Conservation (phyloP, 1,140 invertebrate species). For the Drosophila pseudoobscura region DNA sequence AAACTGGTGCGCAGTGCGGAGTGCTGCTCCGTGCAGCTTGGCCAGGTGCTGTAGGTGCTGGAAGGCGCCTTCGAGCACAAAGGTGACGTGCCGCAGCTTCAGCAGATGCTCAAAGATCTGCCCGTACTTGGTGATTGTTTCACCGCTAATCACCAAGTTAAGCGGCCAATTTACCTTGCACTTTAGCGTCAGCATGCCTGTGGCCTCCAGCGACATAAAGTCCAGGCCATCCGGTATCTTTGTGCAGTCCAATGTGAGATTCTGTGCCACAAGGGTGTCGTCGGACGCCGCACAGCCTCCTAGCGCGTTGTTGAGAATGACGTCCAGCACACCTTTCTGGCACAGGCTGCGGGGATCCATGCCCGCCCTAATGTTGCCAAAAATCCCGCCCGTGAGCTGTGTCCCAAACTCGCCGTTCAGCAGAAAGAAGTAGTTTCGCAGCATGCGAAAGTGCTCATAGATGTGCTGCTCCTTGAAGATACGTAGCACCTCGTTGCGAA, state of each 20-base stretch:
- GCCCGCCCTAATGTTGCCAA: slow-evolving; percentile 86
- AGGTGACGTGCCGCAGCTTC: slow-evolving; percentile 89
- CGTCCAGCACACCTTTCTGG: slow-evolving; percentile 87
- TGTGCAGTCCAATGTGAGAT: slow-evolving; percentile 85
- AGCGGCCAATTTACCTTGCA: slow-evolving; percentile 90
- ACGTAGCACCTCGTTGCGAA: slow-evolving; percentile 89
- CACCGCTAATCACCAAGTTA: slow-evolving; percentile 89
- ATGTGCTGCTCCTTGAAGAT: slow-evolving; percentile 87
- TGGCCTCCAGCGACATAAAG: slow-evolving; percentile 86
- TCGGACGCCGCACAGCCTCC: slow-evolving; percentile 69
- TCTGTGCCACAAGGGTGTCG: slow-evolving; percentile 71
- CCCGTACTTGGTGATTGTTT: slow-evolving; percentile 87
- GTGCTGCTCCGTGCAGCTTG: slow-evolving; percentile 83
- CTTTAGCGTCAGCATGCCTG: slow-evolving; percentile 87
- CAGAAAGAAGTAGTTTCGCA: slow-evolving; percentile 90
- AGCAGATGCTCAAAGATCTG: slow-evolving; percentile 90
- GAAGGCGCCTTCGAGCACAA: slow-evolving; percentile 88
- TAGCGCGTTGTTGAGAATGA: slow-evolving; percentile 87
- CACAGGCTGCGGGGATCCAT: slow-evolving; percentile 87
- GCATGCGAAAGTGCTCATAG: slow-evolving; percentile 87
- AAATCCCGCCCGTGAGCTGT: slow-evolving; percentile 87
- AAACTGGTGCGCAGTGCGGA: slow-evolving; percentile 86
- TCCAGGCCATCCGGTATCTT: slow-evolving; percentile 85
- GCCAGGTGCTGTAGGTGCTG: slow-evolving; percentile 84
- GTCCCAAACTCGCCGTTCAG: slow-evolving; percentile 90